These are phyloP conservation scores for Lycia hirtaria DNA, from an alignment of 2,888 invertebrate genomes.

Conservation along the genomic window DNA sequence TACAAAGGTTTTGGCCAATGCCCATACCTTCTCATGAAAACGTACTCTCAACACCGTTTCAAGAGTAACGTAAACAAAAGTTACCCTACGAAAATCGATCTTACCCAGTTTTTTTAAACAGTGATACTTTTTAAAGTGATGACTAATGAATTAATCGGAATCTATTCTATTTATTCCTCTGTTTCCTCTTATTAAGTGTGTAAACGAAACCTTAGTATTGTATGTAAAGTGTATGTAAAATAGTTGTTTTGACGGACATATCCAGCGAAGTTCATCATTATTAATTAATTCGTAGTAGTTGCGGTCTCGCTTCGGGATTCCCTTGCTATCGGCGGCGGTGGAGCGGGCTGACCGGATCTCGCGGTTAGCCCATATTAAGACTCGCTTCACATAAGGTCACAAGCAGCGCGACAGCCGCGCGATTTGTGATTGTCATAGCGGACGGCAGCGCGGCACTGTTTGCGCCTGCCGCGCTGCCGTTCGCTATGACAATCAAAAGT, in stretches of 20 bases:
- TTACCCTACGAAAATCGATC: no score
- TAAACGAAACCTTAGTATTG: conserved; percentile 7
- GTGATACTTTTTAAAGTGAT: no score
- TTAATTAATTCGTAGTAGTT: conserved; percentile 4
- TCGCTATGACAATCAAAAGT: no score
- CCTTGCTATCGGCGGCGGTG: conserved; percentile 1
- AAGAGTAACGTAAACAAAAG: no score
- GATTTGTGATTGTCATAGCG: no score
- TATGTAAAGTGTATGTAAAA: conserved; percentile 19
- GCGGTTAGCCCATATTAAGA: neutral
- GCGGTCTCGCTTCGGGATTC: conserved; percentile 14
- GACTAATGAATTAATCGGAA: neutral
- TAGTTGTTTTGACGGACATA: neutral
- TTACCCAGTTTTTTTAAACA: no score
- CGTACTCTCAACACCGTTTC: no score
- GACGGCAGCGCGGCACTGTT: no score
- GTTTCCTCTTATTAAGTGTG: neutral
- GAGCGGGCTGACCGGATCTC: conserved; percentile 6
- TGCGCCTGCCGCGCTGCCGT: no score
- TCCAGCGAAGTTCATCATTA: neutral
- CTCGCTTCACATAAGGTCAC: neutral
- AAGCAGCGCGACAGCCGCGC: no score
- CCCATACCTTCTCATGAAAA: no score
- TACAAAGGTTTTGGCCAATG: no score
- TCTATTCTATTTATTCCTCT: neutral